These are phyloP conservation scores for Molanna angustata DNA, from an alignment of 2,888 invertebrate species.

Conservation along the genomic window DNA sequence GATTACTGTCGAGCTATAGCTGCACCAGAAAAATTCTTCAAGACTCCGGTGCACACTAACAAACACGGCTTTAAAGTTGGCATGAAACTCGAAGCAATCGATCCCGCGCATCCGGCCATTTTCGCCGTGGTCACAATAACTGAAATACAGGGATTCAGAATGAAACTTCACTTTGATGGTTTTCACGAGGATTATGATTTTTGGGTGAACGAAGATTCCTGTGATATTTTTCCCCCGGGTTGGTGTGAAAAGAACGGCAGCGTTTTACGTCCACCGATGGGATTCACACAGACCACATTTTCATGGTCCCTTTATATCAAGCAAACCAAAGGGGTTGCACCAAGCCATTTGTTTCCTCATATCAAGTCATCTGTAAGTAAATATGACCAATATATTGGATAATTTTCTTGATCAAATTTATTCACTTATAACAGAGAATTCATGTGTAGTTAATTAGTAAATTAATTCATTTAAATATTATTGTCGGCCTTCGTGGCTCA, in stretches of 20 bases:
- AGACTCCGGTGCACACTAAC: conserved; percentile 71
- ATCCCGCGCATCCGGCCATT: conserved; percentile 85
- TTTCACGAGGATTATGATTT: conserved; percentile 87
- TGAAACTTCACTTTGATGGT: conserved; percentile 89
- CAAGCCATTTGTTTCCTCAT: conserved; percentile 72
- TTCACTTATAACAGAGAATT: too few species aligned
- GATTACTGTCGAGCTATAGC: conserved; percentile 69
- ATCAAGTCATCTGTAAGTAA: conserved; percentile 59
- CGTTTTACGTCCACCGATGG: conserved; percentile 74
- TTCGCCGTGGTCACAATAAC: conserved; percentile 87
- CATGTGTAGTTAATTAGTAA: too few species aligned
- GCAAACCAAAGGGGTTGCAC: conserved; percentile 72
- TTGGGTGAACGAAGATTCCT: conserved; percentile 91
- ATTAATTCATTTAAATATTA: too few species aligned
- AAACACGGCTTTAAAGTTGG: conserved; percentile 78
- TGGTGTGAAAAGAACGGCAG: conserved; percentile 88
- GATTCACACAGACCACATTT: conserved; percentile 61
- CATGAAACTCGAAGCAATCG: conserved; percentile 91
- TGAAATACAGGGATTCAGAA: conserved; percentile 77
- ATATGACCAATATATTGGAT: too few species aligned
- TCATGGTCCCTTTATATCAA: conserved; percentile 83
- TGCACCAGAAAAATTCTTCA: conserved; percentile 75
- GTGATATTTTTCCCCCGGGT: conserved; percentile 88
- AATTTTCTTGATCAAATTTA: too few species aligned
- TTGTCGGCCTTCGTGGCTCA: too few species aligned